Evolutionary conservation across 1,140 invertebrate species (phyloP).

Genomic region (Venturia canescens): DNA sequence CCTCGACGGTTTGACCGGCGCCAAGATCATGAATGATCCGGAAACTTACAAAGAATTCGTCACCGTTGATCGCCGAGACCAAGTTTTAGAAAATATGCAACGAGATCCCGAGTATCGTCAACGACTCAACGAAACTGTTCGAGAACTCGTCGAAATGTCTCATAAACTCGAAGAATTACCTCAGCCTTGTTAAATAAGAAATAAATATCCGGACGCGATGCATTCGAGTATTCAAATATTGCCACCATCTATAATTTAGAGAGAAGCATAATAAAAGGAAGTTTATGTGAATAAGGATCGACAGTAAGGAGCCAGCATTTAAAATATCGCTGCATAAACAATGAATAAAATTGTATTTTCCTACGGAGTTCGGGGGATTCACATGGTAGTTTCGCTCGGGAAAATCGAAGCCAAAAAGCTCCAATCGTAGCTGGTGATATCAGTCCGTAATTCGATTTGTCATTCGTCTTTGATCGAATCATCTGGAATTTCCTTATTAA

Average conservation of each 20-base stretch:
- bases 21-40: slow-evolving; percentile 57
- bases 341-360: slow-evolving; percentile 32
- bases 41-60: slow-evolving; percentile 59
- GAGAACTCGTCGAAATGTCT: slow-evolving; percentile 66
- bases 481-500: not conserved
- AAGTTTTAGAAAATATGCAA: slow-evolving; percentile 61
- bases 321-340: not conserved
- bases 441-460: slow-evolving; percentile 47
- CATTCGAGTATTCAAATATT: not conserved
- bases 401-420: slow-evolving; percentile 64
- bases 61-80: slow-evolving; percentile 59
- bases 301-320: not conserved
- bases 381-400: slow-evolving; percentile 51
- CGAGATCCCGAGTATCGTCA: slow-evolving; percentile 59
- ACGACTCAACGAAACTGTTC: slow-evolving; percentile 61
- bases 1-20: slow-evolving; percentile 61
- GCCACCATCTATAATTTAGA: too few relatives aligned
- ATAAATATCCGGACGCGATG: not conserved
- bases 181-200: slow-evolving; percentile 13
- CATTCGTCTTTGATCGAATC: slow-evolving; percentile 45
- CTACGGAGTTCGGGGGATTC: not conserved
- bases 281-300: not conserved
- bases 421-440: slow-evolving; percentile 65
- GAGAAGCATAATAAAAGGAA: slow-evolving; percentile 1
- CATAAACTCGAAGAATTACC: slow-evolving; percentile 17